phyloP scores from a whole-genome alignment of 2,888 invertebrate species.

The Boloria euphrosyne region DNA sequence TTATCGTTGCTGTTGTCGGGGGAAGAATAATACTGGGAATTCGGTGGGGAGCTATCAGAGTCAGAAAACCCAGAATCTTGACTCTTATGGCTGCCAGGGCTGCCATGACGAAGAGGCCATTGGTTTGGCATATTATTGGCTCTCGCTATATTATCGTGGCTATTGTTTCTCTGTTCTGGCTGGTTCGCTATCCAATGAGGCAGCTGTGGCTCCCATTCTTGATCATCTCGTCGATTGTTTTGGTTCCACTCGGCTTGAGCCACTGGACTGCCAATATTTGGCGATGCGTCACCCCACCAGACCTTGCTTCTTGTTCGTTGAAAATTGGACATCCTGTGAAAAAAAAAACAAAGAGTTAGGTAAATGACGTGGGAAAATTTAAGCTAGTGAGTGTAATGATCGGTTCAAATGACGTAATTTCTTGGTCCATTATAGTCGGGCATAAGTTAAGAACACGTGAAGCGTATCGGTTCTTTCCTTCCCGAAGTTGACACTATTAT shows the following conservation, averaged over 20 bases:
- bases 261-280: slow-evolving; percentile 70
- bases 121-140: slow-evolving; percentile 64
- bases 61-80: slow-evolving; percentile 92
- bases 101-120: slow-evolving; percentile 78
- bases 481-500: slow-evolving; percentile 3
- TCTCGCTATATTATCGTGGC: slow-evolving; percentile 64
- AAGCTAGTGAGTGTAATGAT: slow-evolving; percentile 67
- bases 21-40: slow-evolving; percentile 68
- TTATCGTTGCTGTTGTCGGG: slow-evolving; percentile 58
- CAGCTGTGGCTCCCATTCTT: slow-evolving; percentile 77
- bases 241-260: slow-evolving; percentile 62
- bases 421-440: slow-evolving; percentile 64
- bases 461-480: slow-evolving; percentile 62
- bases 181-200: slow-evolving; percentile 79
- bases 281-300: slow-evolving; percentile 84
- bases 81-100: slow-evolving; percentile 86
- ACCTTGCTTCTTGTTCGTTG: slow-evolving; percentile 86
- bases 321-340: slow-evolving; percentile 84
- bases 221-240: slow-evolving; percentile 62
- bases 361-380: slow-evolving; percentile 70
- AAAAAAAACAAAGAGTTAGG: slow-evolving; percentile 59
- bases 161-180: slow-evolving; percentile 69
- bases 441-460: slow-evolving; percentile 59
- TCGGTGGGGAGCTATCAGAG: slow-evolving; percentile 85
- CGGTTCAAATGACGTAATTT: slow-evolving; percentile 70